Evolutionary conservation across 1,140 invertebrate species (phyloP).

Genomic region (Mactra quadrangularis): DNA sequence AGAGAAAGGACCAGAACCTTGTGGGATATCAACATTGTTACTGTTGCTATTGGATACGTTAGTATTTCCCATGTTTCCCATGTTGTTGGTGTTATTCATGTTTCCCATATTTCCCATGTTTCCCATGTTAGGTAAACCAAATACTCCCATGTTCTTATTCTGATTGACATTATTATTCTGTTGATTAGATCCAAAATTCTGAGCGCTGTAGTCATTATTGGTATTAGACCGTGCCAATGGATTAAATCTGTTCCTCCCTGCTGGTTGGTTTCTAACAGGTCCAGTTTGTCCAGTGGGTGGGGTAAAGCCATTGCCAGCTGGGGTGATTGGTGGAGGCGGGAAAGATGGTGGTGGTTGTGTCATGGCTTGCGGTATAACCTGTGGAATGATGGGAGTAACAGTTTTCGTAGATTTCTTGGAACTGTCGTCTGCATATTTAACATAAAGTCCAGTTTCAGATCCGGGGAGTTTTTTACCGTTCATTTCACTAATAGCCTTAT

Average conservation of each 20-base stretch:
- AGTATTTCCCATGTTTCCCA: not conserved
- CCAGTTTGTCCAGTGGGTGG: conserved; percentile 32
- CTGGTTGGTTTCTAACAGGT: conserved; percentile 45
- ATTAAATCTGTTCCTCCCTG: conserved; percentile 66
- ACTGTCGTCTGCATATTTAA: conserved; percentile 95
- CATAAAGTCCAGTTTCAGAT: conserved; percentile 90
- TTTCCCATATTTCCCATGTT: not conserved
- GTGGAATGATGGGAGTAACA: conserved; percentile 13
- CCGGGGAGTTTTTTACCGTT: conserved; percentile 93
- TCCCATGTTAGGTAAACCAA: not conserved
- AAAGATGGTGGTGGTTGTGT: conserved; percentile 57
- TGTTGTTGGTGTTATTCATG: not conserved
- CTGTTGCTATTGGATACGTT: not conserved
- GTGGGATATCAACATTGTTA: conserved; percentile 16
- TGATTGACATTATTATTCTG: not conserved
- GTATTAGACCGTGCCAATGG: conserved; percentile 58
- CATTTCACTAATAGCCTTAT: conserved; percentile 92
- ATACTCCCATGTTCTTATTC: not conserved
- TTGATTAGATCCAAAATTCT: not conserved
- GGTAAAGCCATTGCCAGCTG: conserved; percentile 15
- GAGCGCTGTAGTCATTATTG: not conserved
- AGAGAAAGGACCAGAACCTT: conserved; percentile 26
- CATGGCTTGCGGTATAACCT: conserved; percentile 7
- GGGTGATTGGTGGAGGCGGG: conserved; percentile 28
- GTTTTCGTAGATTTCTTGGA: conserved; percentile 86